A percentile compares a stretch with the other conserved stretches of the same genome.
Evolutionary conservation across 2,888 invertebrate genomes (phyloP).

Genomic region (Teleiodes luculella): DNA sequence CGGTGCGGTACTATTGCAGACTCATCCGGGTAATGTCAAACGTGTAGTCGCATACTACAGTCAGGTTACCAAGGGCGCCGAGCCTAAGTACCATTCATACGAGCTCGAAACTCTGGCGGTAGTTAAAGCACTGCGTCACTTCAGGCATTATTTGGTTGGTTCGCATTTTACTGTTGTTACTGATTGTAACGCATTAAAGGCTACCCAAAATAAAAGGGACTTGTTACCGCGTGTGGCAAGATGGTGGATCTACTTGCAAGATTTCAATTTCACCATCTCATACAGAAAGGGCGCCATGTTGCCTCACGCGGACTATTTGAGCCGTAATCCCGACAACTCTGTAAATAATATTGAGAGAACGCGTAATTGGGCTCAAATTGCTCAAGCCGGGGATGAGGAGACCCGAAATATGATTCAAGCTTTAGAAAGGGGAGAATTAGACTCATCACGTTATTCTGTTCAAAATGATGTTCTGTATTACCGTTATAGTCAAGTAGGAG

Average conservation of each 20-base stretch:
- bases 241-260: neutral
- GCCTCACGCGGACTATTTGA: too few relatives aligned
- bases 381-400: neutral
- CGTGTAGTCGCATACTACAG: neutral
- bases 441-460: neutral
- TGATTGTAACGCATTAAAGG: slow-evolving; percentile 23
- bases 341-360: slow-evolving; percentile 15
- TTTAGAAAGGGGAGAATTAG: neutral
- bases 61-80: slow-evolving; percentile 7
- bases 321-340: neutral
- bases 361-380: slow-evolving; percentile 23
- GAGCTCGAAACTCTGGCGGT: neutral
- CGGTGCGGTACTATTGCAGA: neutral
- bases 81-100: slow-evolving; percentile 13
- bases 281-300: slow-evolving; percentile 18
- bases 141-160: slow-evolving; percentile 17
- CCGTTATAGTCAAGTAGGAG: neutral
- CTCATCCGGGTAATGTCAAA: neutral
- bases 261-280: slow-evolving; percentile 17
- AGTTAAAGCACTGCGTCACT: slow-evolving; percentile 13
- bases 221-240: slow-evolving; percentile 13
- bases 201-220: slow-evolving; percentile 22
- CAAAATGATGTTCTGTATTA: neutral
- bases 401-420: neutral
- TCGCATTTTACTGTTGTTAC: slow-evolving; percentile 4